These are phyloP conservation scores for Rhimphoctona megacephalus DNA, from an alignment of 2,888 invertebrate species.

Conservation along the genomic window DNA sequence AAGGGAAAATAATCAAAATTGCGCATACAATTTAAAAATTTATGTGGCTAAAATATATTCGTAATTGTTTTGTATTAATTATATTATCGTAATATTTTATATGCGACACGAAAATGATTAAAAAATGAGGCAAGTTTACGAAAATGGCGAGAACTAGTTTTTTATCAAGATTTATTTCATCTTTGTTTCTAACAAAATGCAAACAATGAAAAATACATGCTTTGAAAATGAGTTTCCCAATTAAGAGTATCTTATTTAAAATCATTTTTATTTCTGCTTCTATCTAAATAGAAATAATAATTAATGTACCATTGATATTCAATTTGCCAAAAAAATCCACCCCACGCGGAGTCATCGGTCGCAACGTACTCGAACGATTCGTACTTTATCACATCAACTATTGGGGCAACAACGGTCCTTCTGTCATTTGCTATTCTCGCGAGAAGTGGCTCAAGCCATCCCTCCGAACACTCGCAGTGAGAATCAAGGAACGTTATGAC, in stretches of 20 bases:
- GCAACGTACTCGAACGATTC: conserved; percentile 99
- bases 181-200: too few relatives aligned
- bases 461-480: conserved; percentile 99
- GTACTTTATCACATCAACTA: conserved; percentile 99
- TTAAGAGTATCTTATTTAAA: too few relatives aligned
- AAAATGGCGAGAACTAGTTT: too few relatives aligned
- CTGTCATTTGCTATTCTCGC: conserved; percentile 96
- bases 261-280: too few relatives aligned
- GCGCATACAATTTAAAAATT: not conserved
- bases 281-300: not conserved
- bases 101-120: too few relatives aligned
- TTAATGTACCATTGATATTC: conserved; percentile 96
- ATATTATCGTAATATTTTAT: not conserved
- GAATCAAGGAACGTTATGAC: conserved; percentile 98
- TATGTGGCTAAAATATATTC: not conserved
- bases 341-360: conserved; percentile 99
- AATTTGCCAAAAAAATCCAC: conserved; percentile 99
- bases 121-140: too few relatives aligned
- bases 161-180: too few relatives aligned
- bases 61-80: not conserved
- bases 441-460: conserved; percentile 98
- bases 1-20: not conserved
- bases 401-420: conserved; percentile 97
- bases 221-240: too few relatives aligned
- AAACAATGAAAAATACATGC: too few relatives aligned